Conservation (phyloP, 2,888 invertebrate genomes). For the Steinernema scapterisci region DNA sequence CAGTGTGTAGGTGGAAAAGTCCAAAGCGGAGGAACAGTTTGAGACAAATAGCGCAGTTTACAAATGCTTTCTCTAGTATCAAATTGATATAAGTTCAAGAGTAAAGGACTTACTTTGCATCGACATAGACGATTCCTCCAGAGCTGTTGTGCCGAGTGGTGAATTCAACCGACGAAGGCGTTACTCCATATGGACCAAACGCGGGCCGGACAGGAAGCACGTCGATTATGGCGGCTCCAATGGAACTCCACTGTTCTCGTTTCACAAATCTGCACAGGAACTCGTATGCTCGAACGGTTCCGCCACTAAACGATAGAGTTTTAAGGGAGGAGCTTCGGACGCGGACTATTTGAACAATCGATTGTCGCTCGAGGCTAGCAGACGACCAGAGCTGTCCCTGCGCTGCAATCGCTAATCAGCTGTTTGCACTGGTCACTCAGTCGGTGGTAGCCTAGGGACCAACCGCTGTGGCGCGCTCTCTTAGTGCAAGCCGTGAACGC, state of each 20-base stretch:
- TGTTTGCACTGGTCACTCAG: slow-evolving; percentile 20
- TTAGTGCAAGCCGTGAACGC: slow-evolving; percentile 20
- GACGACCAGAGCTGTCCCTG: background rate
- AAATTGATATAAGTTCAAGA: no score
- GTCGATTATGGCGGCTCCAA: slow-evolving; percentile 35
- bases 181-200: slow-evolving; percentile 45
- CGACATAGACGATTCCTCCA: slow-evolving; percentile 64
- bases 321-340: background rate
- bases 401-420: slow-evolving; percentile 9
- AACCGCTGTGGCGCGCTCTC: background rate
- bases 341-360: background rate
- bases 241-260: slow-evolving; percentile 27
- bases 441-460: slow-evolving; percentile 9
- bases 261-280: slow-evolving; percentile 61
- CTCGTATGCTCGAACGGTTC: slow-evolving; percentile 51
- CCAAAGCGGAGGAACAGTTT: no score
- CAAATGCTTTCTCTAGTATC: no score
- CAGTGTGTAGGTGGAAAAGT: no score
- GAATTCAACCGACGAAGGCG: slow-evolving; percentile 50
- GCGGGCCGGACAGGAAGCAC: slow-evolving; percentile 50
- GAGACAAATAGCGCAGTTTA: no score
- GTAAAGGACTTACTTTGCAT: slow-evolving; percentile 57
- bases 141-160: slow-evolving; percentile 63
- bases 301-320: slow-evolving; percentile 2
- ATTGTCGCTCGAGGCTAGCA: slow-evolving; percentile 3